Conservation (phyloP, 1,140 invertebrate genomes). For the Aphelinus certus region DNA sequence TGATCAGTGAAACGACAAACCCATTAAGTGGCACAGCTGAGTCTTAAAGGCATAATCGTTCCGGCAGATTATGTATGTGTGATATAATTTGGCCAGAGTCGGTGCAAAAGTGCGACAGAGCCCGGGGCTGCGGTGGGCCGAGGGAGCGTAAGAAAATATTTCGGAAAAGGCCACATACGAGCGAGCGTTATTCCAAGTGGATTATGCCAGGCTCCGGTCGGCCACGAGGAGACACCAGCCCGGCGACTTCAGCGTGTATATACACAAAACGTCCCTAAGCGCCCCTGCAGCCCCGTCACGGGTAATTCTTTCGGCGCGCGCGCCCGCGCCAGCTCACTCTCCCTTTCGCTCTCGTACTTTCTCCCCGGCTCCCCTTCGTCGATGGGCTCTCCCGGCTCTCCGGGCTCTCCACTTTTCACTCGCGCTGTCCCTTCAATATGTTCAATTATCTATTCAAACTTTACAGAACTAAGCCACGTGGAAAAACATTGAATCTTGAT, state of each 20-base stretch:
- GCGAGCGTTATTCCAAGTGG: slow-evolving; percentile 22
- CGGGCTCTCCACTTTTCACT: neutral
- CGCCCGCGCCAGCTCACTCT: neutral
- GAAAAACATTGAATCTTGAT: too few relatives aligned
- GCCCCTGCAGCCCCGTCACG: neutral
- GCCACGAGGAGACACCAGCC: slow-evolving; percentile 1
- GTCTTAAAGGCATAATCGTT: neutral
- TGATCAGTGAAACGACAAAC: neutral
- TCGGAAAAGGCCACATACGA: neutral
- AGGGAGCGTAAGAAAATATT: slow-evolving; percentile 17
- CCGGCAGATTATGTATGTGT: neutral
- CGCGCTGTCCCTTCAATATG: slow-evolving; percentile 1
- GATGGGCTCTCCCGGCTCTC: neutral
- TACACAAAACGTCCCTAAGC: neutral
- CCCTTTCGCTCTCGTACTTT: neutral
- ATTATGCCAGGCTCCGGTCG: slow-evolving; percentile 29
- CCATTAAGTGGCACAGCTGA: neutral
- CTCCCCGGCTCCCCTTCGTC: neutral
- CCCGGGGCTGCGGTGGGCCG: neutral
- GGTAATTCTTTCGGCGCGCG: neutral
- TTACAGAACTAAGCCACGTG: too few relatives aligned
- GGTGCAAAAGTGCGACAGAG: neutral
- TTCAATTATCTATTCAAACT: neutral
- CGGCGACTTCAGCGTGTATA: neutral
- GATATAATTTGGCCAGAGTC: neutral